Percentiles rank a stretch among this genome's conserved stretches.
These are phyloP conservation scores for Paraplagusia blochii DNA, from an alignment of 2,113 vertebrate species.

Conservation along the genomic window DNA sequence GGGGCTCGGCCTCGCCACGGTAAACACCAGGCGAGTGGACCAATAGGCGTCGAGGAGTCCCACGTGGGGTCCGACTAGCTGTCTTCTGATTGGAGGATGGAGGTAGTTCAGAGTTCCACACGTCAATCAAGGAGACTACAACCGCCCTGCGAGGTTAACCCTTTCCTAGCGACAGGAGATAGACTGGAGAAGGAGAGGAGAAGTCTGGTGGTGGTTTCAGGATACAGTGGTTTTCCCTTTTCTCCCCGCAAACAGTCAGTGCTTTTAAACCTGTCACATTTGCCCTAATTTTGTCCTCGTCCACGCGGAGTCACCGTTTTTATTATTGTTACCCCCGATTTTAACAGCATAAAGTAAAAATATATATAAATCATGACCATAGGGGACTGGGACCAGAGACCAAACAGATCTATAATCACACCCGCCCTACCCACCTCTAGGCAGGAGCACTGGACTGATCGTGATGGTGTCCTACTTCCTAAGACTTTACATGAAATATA, in stretches of 20 bases:
- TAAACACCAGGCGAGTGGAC: slow-evolving; percentile 65
- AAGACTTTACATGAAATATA: slow-evolving; percentile 5
- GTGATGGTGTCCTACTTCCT: slow-evolving; percentile 2
- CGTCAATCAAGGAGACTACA: slow-evolving; percentile 72
- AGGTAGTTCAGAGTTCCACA: slow-evolving; percentile 39
- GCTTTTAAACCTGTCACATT: slow-evolving; percentile 31
- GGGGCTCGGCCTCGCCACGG: slow-evolving; percentile 74
- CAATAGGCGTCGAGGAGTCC: slow-evolving; percentile 61
- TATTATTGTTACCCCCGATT: slow-evolving; percentile 20
- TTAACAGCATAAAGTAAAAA: slow-evolving; percentile 18
- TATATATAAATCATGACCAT: slow-evolving; percentile 29
- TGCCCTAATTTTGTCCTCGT: slow-evolving; percentile 25
- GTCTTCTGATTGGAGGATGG: slow-evolving; percentile 65
- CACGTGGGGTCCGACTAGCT: slow-evolving; percentile 73
- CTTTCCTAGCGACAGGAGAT: slow-evolving; percentile 56
- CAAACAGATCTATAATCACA: slow-evolving; percentile 9
- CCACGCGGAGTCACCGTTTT: slow-evolving; percentile 33
- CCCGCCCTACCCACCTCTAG: neutral
- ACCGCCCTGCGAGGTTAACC: slow-evolving; percentile 67
- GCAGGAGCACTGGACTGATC: slow-evolving; percentile 4
- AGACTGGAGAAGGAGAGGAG: slow-evolving; percentile 45
- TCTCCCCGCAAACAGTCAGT: slow-evolving; percentile 46
- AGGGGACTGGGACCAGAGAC: slow-evolving; percentile 13
- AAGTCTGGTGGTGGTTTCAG: slow-evolving; percentile 60
- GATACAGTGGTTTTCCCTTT: slow-evolving; percentile 62